Conservation (phyloP, 2,113 vertebrate species). For the Indri indri region DNA sequence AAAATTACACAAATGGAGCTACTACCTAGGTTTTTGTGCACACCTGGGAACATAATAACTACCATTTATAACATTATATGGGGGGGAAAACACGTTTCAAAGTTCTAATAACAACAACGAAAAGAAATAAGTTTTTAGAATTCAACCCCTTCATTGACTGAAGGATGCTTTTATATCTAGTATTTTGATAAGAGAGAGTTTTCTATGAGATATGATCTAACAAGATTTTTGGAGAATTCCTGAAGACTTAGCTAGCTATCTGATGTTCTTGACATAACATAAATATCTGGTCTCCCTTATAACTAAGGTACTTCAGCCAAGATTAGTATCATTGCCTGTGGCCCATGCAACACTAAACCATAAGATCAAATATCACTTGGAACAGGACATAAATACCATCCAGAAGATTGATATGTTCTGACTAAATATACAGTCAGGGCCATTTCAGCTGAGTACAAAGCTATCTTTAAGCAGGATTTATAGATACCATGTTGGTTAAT, state of each 20-base stretch:
- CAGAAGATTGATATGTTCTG: background rate
- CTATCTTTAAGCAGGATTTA: background rate
- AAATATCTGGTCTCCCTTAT: background rate
- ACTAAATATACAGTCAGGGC: background rate
- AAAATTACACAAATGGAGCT: background rate
- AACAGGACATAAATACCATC: slow-evolving; percentile 11
- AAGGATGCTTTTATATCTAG: background rate
- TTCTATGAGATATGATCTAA: background rate
- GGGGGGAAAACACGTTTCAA: background rate
- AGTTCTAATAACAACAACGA: background rate
- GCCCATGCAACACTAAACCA: background rate
- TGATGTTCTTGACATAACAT: background rate
- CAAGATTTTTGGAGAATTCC: background rate
- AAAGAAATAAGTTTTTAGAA: background rate
- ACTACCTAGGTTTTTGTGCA: background rate
- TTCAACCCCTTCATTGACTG: background rate
- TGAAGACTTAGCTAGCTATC: background rate
- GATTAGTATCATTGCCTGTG: background rate
- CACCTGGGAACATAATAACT: background rate
- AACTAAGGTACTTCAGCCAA: background rate
- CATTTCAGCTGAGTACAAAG: background rate
- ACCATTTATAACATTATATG: background rate
- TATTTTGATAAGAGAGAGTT: background rate
- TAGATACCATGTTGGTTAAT: background rate
- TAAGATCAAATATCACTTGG: background rate